Evolutionary conservation across 2,113 vertebrate genomes (phyloP).

Genomic region (Suricata suricatta): DNA sequence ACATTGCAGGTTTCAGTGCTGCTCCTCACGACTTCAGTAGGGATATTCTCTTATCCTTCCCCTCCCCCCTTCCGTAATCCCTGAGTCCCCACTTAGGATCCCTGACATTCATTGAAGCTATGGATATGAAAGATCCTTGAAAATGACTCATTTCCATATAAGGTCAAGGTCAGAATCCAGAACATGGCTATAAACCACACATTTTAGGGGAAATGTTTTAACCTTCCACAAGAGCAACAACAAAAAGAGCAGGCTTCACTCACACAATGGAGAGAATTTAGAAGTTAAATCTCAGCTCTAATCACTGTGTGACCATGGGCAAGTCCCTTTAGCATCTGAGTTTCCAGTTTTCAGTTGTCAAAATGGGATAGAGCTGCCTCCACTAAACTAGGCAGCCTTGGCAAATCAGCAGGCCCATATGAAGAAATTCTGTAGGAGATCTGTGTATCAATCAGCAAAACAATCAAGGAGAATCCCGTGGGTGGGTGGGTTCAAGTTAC

Average conservation of each 20-base stretch:
- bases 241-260: background rate
- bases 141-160: background rate
- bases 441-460: background rate
- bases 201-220: background rate
- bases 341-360: background rate
- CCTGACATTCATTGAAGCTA: background rate
- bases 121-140: background rate
- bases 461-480: background rate
- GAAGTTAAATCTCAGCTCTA: background rate
- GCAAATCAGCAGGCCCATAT: background rate
- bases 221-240: background rate
- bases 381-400: background rate
- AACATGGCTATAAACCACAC: background rate
- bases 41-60: background rate
- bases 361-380: background rate
- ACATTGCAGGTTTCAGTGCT: background rate
- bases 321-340: background rate
- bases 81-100: background rate
- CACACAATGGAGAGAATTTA: background rate
- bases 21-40: background rate
- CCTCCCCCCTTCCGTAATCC: background rate
- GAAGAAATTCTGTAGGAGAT: background rate
- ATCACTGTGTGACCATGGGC: background rate
- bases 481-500: background rate
- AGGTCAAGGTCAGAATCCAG: conserved; percentile 14